Percentiles rank a stretch among this genome's conserved stretches.
Evolutionary conservation across 2,113 vertebrate species (phyloP).

Genomic region (Lepus americanus): DNA sequence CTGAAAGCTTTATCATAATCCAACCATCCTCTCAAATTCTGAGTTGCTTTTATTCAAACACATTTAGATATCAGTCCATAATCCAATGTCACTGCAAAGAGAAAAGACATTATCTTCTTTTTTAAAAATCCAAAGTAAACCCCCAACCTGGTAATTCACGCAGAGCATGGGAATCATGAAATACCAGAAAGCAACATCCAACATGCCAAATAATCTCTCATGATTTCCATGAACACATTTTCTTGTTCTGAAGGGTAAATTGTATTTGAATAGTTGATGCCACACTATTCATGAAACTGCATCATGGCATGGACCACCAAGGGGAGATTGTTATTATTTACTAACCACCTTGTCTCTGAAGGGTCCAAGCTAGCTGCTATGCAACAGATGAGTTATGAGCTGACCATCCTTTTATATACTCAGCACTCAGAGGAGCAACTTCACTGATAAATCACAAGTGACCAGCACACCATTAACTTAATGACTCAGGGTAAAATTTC

Average conservation of each 20-base stretch:
- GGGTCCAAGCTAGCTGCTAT: neutral
- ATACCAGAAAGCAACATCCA: constrained; percentile 59
- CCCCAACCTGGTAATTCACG: constrained; percentile 15
- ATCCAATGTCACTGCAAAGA: constrained; percentile 77
- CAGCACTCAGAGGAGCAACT: constrained; percentile 62
- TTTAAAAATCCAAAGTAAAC: constrained; percentile 74
- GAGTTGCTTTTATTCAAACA: constrained; percentile 83
- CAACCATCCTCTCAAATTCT: constrained; percentile 76
- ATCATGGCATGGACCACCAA: neutral
- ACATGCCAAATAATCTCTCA: constrained; percentile 36
- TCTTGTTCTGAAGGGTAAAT: constrained; percentile 32
- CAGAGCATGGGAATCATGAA: neutral
- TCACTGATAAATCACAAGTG: constrained; percentile 70
- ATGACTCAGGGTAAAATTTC: constrained; percentile 47
- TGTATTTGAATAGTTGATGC: neutral
- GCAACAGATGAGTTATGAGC: constrained; percentile 56
- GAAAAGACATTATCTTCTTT: constrained; percentile 75
- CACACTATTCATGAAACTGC: neutral
- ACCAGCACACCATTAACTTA: constrained; percentile 64
- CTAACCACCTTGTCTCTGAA: constrained; percentile 16
- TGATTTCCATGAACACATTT: constrained; percentile 45
- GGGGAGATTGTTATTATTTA: constrained; percentile 17
- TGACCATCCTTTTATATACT: constrained; percentile 55
- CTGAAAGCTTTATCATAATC: constrained; percentile 87
- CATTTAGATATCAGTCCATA: constrained; percentile 81